A percentile compares a stretch with the other conserved stretches of the same genome.
These are phyloP conservation scores for Cyprinella venusta DNA, from an alignment of 2,797 vertebrate genomes.

Conservation along the genomic window DNA sequence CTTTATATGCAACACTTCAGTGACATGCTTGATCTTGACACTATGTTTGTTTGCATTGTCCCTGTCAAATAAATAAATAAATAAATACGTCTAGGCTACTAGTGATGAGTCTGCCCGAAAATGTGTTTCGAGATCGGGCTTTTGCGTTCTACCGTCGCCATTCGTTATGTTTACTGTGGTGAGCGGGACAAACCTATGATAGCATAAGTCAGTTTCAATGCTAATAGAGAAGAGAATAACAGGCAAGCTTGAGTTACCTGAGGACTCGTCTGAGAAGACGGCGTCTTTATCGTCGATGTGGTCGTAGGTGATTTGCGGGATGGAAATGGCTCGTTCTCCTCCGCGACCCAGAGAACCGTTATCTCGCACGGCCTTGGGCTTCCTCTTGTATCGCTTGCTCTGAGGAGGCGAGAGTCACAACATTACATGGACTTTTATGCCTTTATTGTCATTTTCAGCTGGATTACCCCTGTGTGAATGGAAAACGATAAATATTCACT, in stretches of 20 bases:
- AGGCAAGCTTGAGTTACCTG: slow-evolving; percentile 52
- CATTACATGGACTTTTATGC: neutral
- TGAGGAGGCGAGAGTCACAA: slow-evolving; percentile 62
- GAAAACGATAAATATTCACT: neutral
- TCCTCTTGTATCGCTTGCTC: slow-evolving; percentile 82
- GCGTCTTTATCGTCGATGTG: slow-evolving; percentile 77
- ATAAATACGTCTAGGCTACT: no score
- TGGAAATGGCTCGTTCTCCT: slow-evolving; percentile 75
- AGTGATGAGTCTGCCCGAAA: no score
- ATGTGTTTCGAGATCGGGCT: no score
- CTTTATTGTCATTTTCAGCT: neutral
- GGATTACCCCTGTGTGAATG: neutral
- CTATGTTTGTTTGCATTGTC: no score
- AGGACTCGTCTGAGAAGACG: slow-evolving; percentile 74
- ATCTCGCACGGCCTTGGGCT: slow-evolving; percentile 76
- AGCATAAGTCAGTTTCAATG: no score
- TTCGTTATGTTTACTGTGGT: no score
- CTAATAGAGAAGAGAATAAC: neutral
- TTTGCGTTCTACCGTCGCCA: no score
- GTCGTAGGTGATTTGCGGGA: slow-evolving; percentile 87
- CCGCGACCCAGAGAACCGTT: slow-evolving; percentile 74
- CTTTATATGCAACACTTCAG: no score
- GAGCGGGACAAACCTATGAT: neutral
- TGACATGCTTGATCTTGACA: no score
- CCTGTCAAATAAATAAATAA: no score